A percentile compares a stretch with the other conserved stretches of the same genome.
These are phyloP conservation scores for Platanista minor DNA, from an alignment of 2,113 vertebrate genomes.

Conservation along the genomic window DNA sequence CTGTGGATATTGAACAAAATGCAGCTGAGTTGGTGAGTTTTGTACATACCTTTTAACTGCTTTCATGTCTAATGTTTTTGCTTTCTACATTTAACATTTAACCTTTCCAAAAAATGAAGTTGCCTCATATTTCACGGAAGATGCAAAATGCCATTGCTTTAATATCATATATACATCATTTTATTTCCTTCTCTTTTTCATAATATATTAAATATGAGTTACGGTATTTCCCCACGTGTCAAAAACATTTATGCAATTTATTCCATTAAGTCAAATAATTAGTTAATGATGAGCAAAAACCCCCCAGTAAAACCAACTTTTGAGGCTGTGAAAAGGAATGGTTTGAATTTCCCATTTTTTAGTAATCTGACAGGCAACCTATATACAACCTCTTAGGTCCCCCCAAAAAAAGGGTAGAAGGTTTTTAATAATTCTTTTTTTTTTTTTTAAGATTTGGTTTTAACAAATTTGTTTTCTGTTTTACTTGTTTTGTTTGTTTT, in stretches of 20 bases:
- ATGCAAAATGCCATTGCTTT: not conserved
- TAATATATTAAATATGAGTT: not conserved
- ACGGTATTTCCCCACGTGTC: not conserved
- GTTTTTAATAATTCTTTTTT: not conserved
- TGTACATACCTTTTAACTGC: not conserved
- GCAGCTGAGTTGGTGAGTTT: slow-evolving; percentile 26
- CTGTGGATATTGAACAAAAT: not conserved
- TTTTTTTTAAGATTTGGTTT: too few species aligned
- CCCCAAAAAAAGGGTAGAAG: not conserved
- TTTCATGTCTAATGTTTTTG: not conserved
- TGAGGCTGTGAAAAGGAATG: not conserved
- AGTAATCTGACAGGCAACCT: not conserved
- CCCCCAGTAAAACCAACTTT: not conserved
- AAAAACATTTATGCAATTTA: not conserved
- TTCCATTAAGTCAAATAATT: not conserved
- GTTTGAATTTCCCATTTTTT: not conserved
- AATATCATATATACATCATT: not conserved
- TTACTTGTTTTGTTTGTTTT: too few species aligned
- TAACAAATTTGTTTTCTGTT: too few species aligned
- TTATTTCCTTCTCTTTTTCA: not conserved
- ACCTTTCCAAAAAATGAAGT: not conserved
- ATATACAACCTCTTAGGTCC: not conserved
- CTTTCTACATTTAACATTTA: not conserved
- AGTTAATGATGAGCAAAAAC: not conserved
- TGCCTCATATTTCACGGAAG: not conserved